These are phyloP conservation scores for Phenacoccus solenopsis DNA, from an alignment of 1,140 invertebrate genomes.

Conservation along the genomic window DNA sequence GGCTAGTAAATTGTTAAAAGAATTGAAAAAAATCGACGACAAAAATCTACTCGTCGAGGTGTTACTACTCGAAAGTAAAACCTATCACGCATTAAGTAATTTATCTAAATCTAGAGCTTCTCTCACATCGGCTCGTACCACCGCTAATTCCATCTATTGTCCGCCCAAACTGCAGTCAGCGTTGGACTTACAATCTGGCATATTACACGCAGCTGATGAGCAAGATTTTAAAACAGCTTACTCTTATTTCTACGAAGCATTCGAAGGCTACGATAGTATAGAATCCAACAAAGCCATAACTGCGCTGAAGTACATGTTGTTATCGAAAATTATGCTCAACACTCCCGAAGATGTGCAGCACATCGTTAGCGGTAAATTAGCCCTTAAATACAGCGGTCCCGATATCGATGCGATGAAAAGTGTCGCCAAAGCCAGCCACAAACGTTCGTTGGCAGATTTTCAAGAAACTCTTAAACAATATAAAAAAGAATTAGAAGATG, in stretches of 20 bases:
- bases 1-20: conserved; percentile 73
- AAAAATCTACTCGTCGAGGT: conserved; percentile 97
- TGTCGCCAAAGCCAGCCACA: conserved; percentile 89
- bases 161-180: conserved; percentile 95
- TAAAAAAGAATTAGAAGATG: conserved; percentile 82
- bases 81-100: conserved; percentile 94
- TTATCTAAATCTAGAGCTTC: conserved; percentile 93
- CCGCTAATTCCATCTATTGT: conserved; percentile 98
- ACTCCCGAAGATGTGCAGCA: conserved; percentile 90
- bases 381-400: conserved; percentile 86
- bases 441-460: conserved; percentile 92
- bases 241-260: conserved; percentile 99
- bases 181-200: conserved; percentile 93
- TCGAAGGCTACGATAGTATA: conserved; percentile 96
- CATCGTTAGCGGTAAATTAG: conserved; percentile 91
- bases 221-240: conserved; percentile 99
- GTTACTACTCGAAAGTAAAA: conserved; percentile 94
- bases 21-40: conserved; percentile 98
- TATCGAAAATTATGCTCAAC: conserved; percentile 97
- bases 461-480: conserved; percentile 75
- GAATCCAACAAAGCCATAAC: conserved; percentile 77
- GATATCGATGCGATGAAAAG: conserved; percentile 97
- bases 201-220: conserved; percentile 97
- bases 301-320: conserved; percentile 95
- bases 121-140: conserved; percentile 93